These are phyloP conservation scores for Probaryconus sp. DNA, from an alignment of 1,140 invertebrate genomes.

Conservation along the genomic window DNA sequence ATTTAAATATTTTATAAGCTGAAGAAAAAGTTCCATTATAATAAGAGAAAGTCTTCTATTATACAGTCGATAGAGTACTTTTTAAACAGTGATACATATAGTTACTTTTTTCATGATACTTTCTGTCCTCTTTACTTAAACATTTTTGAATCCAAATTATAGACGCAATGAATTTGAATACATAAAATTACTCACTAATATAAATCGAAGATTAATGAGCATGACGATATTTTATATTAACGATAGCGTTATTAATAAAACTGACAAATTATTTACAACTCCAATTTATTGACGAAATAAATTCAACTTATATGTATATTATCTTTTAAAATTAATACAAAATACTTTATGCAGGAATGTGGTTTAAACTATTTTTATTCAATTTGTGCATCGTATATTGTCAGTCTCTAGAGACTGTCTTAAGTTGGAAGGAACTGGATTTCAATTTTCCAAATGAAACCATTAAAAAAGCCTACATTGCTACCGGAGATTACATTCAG, in stretches of 20 bases:
- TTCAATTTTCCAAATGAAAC: conserved; percentile 84
- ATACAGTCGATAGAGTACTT: background rate
- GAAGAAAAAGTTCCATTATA: conserved; percentile 17
- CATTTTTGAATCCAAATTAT: too few relatives aligned
- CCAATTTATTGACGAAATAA: background rate
- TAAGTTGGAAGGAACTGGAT: conserved; percentile 83
- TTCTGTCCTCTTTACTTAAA: too few relatives aligned
- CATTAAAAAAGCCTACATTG: conserved; percentile 80
- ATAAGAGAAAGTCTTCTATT: conserved; percentile 37
- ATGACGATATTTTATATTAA: too few relatives aligned
- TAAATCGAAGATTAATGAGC: too few relatives aligned
- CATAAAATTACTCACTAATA: too few relatives aligned
- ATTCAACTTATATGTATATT: background rate
- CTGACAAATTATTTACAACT: too few relatives aligned
- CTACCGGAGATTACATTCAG: conserved; percentile 81
- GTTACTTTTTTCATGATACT: background rate
- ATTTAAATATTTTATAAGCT: conserved; percentile 34
- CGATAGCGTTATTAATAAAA: too few relatives aligned
- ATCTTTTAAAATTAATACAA: too few relatives aligned
- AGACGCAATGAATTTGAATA: too few relatives aligned
- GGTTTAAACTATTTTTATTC: conserved; percentile 38
- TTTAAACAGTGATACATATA: background rate
- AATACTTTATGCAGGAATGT: conserved; percentile 39
- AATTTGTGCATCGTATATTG: conserved; percentile 55
- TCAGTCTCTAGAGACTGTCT: conserved; percentile 78